A percentile compares a stretch with the other conserved stretches of the same genome.
Evolutionary conservation across 2,888 invertebrate species (phyloP).

Genomic region (Macrophya alboannulata): DNA sequence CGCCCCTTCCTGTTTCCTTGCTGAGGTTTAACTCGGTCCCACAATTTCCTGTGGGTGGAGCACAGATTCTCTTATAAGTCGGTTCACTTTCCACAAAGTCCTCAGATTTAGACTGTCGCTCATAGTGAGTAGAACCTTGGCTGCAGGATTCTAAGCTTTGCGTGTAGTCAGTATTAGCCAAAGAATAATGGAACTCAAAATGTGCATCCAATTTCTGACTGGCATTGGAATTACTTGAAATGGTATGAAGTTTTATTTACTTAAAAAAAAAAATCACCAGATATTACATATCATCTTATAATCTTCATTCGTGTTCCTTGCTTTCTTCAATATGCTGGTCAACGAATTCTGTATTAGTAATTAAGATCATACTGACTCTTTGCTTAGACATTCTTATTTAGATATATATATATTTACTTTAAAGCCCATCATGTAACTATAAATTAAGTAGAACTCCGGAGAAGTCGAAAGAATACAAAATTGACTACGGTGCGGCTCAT

Average conservation of each 20-base stretch:
- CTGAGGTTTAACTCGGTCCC: slow-evolving; percentile 70
- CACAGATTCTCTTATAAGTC: slow-evolving; percentile 68
- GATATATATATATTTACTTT: neutral
- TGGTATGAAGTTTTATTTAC: slow-evolving; percentile 39
- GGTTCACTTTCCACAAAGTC: slow-evolving; percentile 57
- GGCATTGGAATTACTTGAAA: slow-evolving; percentile 48
- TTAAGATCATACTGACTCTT: neutral
- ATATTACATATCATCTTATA: neutral
- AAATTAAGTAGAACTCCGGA: slow-evolving; percentile 56
- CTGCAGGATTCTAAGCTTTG: neutral
- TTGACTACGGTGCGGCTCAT: slow-evolving; percentile 80
- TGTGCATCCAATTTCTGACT: neutral
- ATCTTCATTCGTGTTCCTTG: neutral
- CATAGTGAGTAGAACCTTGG: slow-evolving; percentile 22
- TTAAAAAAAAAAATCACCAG: slow-evolving; percentile 25
- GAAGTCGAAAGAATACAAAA: slow-evolving; percentile 57
- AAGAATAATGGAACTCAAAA: slow-evolving; percentile 18
- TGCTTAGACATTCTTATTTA: neutral
- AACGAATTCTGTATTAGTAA: neutral
- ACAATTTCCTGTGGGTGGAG: slow-evolving; percentile 74
- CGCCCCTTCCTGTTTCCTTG: slow-evolving; percentile 78
- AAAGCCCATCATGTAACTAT: neutral
- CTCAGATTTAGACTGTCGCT: slow-evolving; percentile 61
- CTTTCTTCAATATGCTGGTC: neutral
- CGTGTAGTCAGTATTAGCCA: neutral